Conservation (phyloP, 1,140 invertebrate species). For the Drosophila bocqueti region DNA sequence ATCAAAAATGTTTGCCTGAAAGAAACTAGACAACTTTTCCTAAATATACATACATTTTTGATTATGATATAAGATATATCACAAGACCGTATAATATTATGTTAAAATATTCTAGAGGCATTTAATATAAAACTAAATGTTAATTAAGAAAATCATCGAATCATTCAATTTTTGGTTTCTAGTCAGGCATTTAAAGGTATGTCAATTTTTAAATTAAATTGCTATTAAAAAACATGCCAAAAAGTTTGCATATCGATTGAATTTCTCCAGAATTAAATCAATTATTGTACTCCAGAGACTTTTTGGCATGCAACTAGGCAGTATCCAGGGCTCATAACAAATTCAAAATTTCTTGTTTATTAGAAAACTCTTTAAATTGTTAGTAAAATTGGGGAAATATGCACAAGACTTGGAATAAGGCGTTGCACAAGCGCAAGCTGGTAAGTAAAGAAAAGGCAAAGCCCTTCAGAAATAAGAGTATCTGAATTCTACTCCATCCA, state of each 20-base stretch:
- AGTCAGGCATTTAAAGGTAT: not conserved
- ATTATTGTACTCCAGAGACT: not conserved
- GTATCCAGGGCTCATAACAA: not conserved
- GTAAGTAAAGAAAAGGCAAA: constrained; percentile 30
- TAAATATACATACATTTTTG: no score
- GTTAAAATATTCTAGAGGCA: no score
- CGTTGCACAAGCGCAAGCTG: constrained; percentile 67
- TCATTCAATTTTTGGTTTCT: no score
- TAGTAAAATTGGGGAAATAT: constrained; percentile 29
- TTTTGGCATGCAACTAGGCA: not conserved
- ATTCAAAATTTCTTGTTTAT: constrained; percentile 10
- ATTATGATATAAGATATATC: not conserved
- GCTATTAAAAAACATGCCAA: not conserved
- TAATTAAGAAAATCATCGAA: not conserved
- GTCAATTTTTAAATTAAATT: not conserved
- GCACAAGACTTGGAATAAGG: constrained; percentile 67
- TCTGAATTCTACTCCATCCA: not conserved
- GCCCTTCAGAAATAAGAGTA: not conserved
- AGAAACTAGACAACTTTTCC: not conserved
- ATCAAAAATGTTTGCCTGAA: not conserved
- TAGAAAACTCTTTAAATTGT: constrained; percentile 25
- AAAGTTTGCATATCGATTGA: no score
- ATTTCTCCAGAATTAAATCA: not conserved
- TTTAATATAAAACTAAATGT: not conserved
- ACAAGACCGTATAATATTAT: not conserved